Conservation (phyloP, 2,113 vertebrate genomes). For the Pseudonaja textilis region DNA sequence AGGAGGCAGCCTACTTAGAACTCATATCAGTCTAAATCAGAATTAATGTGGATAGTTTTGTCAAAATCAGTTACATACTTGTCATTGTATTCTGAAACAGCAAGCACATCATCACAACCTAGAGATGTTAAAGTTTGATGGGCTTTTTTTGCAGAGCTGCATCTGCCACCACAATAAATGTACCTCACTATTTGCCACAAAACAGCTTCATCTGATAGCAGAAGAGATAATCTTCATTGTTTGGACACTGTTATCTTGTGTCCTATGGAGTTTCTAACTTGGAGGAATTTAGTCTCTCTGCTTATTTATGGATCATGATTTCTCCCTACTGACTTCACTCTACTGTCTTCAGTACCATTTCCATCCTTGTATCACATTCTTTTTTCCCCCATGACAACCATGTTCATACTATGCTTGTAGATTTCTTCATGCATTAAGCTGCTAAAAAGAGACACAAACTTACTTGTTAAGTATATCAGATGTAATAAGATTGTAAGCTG, state of each 20-base stretch:
- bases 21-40: background rate
- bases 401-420: background rate
- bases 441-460: conserved; percentile 18
- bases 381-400: background rate
- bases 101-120: conserved; percentile 27
- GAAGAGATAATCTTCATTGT: background rate
- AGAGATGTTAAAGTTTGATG: conserved; percentile 31
- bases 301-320: background rate
- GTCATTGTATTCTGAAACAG: conserved; percentile 46
- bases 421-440: background rate
- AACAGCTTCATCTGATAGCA: background rate
- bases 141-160: conserved; percentile 27
- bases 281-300: background rate
- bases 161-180: conserved; percentile 1
- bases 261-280: background rate
- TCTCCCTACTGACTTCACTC: background rate
- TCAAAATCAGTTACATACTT: background rate
- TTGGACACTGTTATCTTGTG: conserved; percentile 6
- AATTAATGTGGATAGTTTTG: background rate
- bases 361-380: background rate
- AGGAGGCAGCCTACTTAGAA: background rate
- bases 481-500: conserved; percentile 6
- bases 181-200: background rate
- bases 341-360: background rate
- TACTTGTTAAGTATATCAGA: background rate